Percentiles rank a stretch among this genome's conserved stretches.
phyloP scores from a whole-genome alignment of 2,113 vertebrate species.

The Falcunculus frontatus region DNA sequence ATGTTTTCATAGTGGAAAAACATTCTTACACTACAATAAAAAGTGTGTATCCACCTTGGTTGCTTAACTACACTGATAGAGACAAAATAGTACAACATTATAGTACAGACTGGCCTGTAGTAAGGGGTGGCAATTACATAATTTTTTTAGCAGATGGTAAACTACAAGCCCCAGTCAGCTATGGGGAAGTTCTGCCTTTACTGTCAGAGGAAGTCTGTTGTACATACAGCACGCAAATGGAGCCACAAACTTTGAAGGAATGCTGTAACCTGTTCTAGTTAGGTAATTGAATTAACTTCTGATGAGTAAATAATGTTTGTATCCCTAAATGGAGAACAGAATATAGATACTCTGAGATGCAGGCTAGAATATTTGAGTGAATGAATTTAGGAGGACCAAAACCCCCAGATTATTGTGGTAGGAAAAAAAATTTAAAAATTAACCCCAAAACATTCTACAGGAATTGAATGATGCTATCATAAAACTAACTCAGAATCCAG shows the following conservation, averaged over 20 bases:
- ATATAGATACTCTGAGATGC: too few species aligned
- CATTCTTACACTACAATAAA: neutral
- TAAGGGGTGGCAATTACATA: neutral
- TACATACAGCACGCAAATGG: neutral
- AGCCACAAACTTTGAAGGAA: neutral
- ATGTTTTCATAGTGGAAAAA: neutral
- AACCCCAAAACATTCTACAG: neutral
- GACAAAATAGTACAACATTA: neutral
- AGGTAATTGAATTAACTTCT: neutral
- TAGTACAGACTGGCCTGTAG: neutral
- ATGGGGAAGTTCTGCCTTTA: neutral
- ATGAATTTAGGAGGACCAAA: neutral
- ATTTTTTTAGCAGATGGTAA: neutral
- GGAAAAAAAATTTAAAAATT: neutral
- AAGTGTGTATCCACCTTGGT: accelerated
- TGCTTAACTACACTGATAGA: neutral
- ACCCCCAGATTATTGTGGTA: neutral
- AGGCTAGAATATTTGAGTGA: neutral
- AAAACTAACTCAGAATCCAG: neutral
- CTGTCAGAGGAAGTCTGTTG: neutral
- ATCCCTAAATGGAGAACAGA: neutral
- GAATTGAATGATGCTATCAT: neutral
- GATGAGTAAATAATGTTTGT: neutral
- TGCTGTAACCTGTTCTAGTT: neutral
- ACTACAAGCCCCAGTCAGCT: neutral